Evolutionary conservation across 2,113 vertebrate species (phyloP).

Genomic region (Diphyllodes magnificus): DNA sequence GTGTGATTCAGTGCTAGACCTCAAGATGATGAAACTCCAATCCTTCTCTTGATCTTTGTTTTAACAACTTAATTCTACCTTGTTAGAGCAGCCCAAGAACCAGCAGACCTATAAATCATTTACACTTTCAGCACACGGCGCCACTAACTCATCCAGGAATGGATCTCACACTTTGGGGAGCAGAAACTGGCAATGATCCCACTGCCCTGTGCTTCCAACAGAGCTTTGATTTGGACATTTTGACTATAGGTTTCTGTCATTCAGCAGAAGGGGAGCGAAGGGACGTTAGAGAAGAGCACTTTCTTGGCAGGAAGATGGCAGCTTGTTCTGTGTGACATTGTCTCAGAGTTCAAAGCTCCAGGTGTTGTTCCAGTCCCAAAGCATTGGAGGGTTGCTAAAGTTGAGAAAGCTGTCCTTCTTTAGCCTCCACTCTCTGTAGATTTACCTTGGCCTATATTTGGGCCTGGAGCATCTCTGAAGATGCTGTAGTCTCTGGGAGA

Average conservation of each 20-base stretch:
- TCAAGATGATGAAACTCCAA: neutral
- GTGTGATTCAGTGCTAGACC: neutral
- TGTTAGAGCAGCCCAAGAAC: neutral
- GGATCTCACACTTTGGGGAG: neutral
- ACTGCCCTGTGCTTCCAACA: neutral
- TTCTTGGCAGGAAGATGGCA: neutral
- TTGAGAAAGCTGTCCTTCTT: neutral
- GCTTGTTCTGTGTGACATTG: neutral
- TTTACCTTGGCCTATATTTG: neutral
- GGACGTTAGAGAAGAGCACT: neutral
- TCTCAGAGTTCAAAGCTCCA: neutral
- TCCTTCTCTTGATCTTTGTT: neutral
- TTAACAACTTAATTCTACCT: neutral
- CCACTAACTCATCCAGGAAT: neutral
- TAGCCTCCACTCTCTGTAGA: neutral
- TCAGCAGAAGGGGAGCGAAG: fast-evolving
- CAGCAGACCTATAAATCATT: neutral
- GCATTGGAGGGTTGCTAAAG: neutral
- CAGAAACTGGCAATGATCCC: neutral
- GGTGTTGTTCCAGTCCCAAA: neutral
- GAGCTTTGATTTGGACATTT: neutral
- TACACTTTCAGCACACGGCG: neutral
- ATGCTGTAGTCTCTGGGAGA: neutral
- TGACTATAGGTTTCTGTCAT: neutral
- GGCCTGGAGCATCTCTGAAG: neutral